Base-by-base conservation (phyloP, 1,140 invertebrate species). In the Trissolcus basalis region DNA sequence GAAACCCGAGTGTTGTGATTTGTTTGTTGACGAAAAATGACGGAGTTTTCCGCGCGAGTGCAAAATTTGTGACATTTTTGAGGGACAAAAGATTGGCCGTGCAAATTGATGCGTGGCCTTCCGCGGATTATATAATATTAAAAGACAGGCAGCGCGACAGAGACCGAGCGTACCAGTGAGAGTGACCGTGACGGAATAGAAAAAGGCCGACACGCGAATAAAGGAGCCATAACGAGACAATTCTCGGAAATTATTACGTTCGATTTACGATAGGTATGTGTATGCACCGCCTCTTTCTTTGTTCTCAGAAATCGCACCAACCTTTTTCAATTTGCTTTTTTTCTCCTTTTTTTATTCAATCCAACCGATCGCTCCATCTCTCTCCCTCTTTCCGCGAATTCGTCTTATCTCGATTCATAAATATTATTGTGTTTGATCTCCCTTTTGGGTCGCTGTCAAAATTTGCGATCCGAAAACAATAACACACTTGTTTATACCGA, bases 191-290 rank as follows among this genome's bases (percentile, higher is more conserved):
- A 69, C 58, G 44, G 15, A 35, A 19, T 54, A 67, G 61, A 53
- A 54, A 59, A 61, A 59, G 49, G 55, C 59, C 43, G 41, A 71
- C 48, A 47, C 58, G 41, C 39, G 47, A 64, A 72, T 72, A 64
- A 64, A 72, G 55, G 54, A 73, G 54, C 56, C 55, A 73, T 65
- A 65, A 59, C 48, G 49, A 64, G 60, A 47, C 41, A 43, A 58
- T 74, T 74, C 61, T 68, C 51, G 56, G 71, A 68, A 74, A 74
- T 67, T 67, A 61, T 67, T 67, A 74, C 63, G 56, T 61, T 61
- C 67, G 56, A 70, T 65, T 61, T 56, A 50, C 36, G 56, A 60
- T 67, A 67, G 55, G 63, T 67, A 56, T 53, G 13, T 60, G 13
- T 60, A 69, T 27, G 19, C 19, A 6, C 36, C 11, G 36, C 43